Conservation (phyloP, 2,797 vertebrate species). For the Lates japonicus region DNA sequence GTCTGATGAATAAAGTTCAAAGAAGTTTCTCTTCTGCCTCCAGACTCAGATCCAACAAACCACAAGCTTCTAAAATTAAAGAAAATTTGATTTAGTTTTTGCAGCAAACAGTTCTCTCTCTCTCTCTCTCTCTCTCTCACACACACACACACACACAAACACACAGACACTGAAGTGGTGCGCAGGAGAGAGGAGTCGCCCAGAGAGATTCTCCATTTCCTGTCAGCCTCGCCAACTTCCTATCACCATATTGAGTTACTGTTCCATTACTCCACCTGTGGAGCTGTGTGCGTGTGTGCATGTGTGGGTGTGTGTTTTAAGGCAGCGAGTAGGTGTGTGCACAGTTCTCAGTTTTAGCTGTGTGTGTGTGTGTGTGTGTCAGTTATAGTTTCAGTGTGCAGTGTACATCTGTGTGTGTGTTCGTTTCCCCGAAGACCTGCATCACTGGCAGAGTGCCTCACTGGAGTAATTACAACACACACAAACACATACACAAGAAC, state of each 20-base stretch:
- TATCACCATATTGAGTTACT: conserved; percentile 56
- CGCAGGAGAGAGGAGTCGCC: conserved; percentile 31
- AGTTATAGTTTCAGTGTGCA: background rate
- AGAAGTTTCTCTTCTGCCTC: too few species aligned
- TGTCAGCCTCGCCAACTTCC: conserved; percentile 49
- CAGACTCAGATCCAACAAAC: too few species aligned
- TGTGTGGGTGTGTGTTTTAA: conserved; percentile 9
- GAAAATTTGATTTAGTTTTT: too few species aligned
- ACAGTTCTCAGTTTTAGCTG: background rate
- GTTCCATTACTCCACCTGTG: conserved; percentile 51
- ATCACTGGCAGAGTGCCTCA: conserved; percentile 27
- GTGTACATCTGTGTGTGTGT: background rate
- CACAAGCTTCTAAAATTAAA: too few species aligned
- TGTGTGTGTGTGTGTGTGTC: background rate
- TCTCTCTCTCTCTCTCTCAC: too few species aligned
- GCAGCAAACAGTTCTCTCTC: too few species aligned
- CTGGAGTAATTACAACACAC: conserved; percentile 36
- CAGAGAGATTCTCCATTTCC: conserved; percentile 43
- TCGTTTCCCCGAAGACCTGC: conserved; percentile 10
- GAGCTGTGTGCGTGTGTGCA: conserved; percentile 14
- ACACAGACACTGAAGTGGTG: background rate
- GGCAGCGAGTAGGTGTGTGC: background rate
- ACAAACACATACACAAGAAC: conserved; percentile 17
- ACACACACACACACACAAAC: conserved; percentile 7
- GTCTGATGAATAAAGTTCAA: too few species aligned